Percentiles rank a stretch among this genome's conserved stretches.
These are phyloP conservation scores for Hypocryptadius cinnamomeus DNA, from an alignment of 2,113 vertebrate species.

Conservation along the genomic window DNA sequence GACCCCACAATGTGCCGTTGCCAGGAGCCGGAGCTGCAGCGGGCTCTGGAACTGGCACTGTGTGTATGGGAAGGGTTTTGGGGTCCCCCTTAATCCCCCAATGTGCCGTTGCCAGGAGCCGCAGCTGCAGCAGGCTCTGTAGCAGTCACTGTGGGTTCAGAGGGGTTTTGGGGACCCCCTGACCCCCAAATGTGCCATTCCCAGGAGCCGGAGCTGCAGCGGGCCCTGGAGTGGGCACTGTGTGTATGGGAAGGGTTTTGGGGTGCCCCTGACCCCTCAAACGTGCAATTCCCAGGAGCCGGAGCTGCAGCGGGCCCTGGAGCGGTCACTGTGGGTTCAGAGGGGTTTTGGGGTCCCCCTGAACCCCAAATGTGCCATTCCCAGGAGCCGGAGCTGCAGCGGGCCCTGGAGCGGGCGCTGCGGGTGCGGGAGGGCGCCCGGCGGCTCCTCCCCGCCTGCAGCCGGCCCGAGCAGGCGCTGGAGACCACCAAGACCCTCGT, in stretches of 20 bases:
- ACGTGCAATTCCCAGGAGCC: too few species aligned
- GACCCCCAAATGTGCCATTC: too few species aligned
- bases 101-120: background rate
- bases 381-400: background rate
- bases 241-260: rapidly evolving
- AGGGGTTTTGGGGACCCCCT: too few species aligned
- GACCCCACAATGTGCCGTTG: background rate
- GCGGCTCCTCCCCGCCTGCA: background rate
- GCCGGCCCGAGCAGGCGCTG: background rate
- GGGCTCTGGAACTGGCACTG: too few species aligned
- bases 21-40: background rate
- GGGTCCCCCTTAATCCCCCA: too few species aligned
- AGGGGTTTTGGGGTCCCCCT: background rate
- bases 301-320: background rate
- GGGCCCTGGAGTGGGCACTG: too few species aligned
- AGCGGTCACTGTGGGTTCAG: too few species aligned
- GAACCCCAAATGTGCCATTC: background rate
- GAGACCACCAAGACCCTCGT: background rate
- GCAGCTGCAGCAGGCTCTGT: background rate
- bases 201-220: background rate
- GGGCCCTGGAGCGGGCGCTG: background rate
- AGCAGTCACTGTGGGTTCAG: too few species aligned
- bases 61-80: too few species aligned
- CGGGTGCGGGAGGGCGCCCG: background rate
- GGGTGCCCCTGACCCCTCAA: background rate